Evolutionary conservation across 2,113 vertebrate species (phyloP), one percentile per base, ranked within the genome.

Genomic region (Platycercus adscitus): DNA sequence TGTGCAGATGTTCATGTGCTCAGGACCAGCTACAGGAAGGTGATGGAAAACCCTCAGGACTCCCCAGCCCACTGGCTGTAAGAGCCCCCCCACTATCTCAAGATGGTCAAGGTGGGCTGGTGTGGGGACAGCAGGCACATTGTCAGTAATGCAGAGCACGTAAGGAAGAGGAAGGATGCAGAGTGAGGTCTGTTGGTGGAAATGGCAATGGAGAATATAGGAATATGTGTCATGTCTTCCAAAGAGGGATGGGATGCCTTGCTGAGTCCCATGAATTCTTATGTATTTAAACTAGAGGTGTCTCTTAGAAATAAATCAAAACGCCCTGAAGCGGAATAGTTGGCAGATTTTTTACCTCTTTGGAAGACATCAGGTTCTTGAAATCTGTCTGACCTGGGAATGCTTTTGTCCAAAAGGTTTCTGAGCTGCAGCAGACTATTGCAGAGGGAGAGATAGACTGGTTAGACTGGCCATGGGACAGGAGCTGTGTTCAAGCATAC

Each of bases 41-140:
- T 1, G 20, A 61, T 11, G 35, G 18, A 18, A 35, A 81, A 17
- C 4, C 20, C 61, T 41, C 5, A 0, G 71, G 66, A 16, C 7
- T 33, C 28, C n/a, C 24, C 35, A 29, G 29, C 19, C 25, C 7
- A 2, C 20, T 21, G 43, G 16, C 58, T 53, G 16, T 10, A 39
- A 29, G 37, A 58, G 11, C 24, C 20, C 5, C 6, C 1, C 23
- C 24, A 8, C 44, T 28, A 25, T 25, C 26, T n/a, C 0, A 0
- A 25, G 21, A 8, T 33, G 68, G 19, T 15, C 49, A 13, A 28
- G 20, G 29, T 25, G 37, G 23, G 47, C 21, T 39, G 20, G 65
- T 17, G 11, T 9, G 33, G 28, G 44, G 63, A 76, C 37, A 44
- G 60, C 13, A 28, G 63, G 43, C 25, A 26, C 0, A 2, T 13